Conservation (phyloP, 2,797 vertebrate genomes). For the Tauraco hartlaubi region DNA sequence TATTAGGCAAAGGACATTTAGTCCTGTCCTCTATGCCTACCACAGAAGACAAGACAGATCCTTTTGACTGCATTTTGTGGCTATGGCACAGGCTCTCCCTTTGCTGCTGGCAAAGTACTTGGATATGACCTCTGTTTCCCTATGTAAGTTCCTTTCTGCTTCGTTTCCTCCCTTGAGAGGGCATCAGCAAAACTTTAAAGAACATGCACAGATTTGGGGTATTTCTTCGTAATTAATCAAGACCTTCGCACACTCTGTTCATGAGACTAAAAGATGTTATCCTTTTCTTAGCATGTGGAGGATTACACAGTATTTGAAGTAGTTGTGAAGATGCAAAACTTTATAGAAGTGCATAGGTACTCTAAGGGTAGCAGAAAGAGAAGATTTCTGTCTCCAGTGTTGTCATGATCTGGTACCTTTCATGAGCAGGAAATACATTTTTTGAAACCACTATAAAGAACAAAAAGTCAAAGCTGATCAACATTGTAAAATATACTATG, state of each 20-base stretch:
- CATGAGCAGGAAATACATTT: background rate
- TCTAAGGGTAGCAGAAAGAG: background rate
- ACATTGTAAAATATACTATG: background rate
- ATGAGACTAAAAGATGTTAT: background rate
- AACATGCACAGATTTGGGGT: background rate
- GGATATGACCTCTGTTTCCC: background rate
- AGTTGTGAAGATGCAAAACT: background rate
- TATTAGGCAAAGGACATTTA: background rate
- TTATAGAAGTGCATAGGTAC: background rate
- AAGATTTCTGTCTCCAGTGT: slow-evolving; percentile 1
- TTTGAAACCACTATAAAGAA: slow-evolving; percentile 17
- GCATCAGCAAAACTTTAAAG: background rate
- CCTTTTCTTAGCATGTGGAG: background rate
- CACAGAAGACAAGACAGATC: background rate
- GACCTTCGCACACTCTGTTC: background rate
- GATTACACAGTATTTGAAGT: background rate
- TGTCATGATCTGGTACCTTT: slow-evolving; percentile 15
- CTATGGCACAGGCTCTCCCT: background rate
- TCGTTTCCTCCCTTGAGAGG: background rate
- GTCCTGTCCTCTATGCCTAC: background rate
- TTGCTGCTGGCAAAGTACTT: background rate
- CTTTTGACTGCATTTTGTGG: background rate
- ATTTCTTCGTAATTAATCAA: background rate
- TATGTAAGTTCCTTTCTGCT: background rate
- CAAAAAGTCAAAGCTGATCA: background rate